A percentile compares a stretch with the other conserved stretches of the same genome.
Conservation (phyloP, 2,888 invertebrate species). For the Diarsia dahlii region DNA sequence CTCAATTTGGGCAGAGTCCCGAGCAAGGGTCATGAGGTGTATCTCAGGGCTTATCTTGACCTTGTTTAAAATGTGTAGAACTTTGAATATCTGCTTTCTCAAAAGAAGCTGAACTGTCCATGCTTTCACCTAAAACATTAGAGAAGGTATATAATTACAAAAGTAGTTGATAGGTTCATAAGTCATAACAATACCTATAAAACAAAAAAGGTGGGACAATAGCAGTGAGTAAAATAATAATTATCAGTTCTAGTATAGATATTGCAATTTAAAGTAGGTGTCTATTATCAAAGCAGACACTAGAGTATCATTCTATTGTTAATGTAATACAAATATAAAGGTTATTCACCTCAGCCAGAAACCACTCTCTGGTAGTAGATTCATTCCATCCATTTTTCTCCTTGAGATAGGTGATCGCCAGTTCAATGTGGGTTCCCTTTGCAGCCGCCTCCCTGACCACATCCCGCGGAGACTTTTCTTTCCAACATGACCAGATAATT, state of each 20-base stretch:
- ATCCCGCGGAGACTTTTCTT: constrained; percentile 91
- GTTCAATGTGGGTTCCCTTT: constrained; percentile 91
- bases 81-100: constrained; percentile 92
- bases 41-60: constrained; percentile 91
- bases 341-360: constrained; percentile 89
- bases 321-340: constrained; percentile 45
- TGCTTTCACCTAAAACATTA: constrained; percentile 88
- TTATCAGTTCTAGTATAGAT: neutral
- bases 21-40: constrained; percentile 91
- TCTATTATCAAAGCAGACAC: neutral
- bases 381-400: constrained; percentile 89
- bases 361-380: constrained; percentile 89
- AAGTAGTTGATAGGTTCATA: neutral
- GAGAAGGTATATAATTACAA: constrained; percentile 7
- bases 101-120: constrained; percentile 92
- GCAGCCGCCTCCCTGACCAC: constrained; percentile 93
- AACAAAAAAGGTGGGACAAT: constrained; percentile 2
- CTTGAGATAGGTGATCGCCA: constrained; percentile 91
- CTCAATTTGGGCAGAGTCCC: constrained; percentile 90
- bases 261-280: constrained; percentile 5
- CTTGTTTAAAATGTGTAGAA: constrained; percentile 92
- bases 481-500: constrained; percentile 93
- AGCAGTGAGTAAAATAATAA: neutral
- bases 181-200: no score
- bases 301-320: constrained; percentile 27